These are phyloP conservation scores for Drosophila watanabei DNA, from an alignment of 1,140 invertebrate species.

Conservation along the genomic window DNA sequence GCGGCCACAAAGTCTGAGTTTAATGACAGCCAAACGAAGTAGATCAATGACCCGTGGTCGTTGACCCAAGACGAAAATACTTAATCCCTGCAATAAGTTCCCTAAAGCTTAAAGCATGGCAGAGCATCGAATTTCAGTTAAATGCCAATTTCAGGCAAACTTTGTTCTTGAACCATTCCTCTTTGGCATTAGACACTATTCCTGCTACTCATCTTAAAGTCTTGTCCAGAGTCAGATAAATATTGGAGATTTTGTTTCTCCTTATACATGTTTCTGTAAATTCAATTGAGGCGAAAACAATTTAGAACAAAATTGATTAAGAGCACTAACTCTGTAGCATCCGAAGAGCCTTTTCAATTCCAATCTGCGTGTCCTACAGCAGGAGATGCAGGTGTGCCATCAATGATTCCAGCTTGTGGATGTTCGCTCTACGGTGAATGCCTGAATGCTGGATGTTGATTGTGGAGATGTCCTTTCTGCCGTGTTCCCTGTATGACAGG, in stretches of 20 bases:
- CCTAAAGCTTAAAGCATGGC: not conserved
- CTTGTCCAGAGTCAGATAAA: not conserved
- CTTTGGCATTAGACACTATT: not conserved
- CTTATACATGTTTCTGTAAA: conserved; percentile 24
- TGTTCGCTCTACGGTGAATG: conserved; percentile 7
- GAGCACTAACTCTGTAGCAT: conserved; percentile 44
- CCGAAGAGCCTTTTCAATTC: conserved; percentile 55
- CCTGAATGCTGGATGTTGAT: conserved; percentile 14
- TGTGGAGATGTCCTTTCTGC: conserved; percentile 27
- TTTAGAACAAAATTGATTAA: conserved; percentile 73
- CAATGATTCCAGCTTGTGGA: conserved; percentile 35
- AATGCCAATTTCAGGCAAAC: not conserved
- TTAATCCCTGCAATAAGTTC: not conserved
- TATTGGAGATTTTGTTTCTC: conserved; percentile 5
- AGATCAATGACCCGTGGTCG: not conserved
- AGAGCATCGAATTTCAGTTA: not conserved
- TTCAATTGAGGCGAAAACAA: conserved; percentile 60
- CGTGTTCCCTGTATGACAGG: conserved; percentile 49
- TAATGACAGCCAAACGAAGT: not conserved
- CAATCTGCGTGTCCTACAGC: conserved; percentile 67
- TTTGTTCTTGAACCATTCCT: not conserved
- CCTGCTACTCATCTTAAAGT: not conserved
- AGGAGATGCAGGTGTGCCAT: conserved; percentile 57
- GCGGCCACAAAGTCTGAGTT: not conserved
- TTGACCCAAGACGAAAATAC: not conserved